These are phyloP conservation scores for Micrastur ruficollis DNA, from an alignment of 2,797 vertebrate genomes.

Conservation along the genomic window DNA sequence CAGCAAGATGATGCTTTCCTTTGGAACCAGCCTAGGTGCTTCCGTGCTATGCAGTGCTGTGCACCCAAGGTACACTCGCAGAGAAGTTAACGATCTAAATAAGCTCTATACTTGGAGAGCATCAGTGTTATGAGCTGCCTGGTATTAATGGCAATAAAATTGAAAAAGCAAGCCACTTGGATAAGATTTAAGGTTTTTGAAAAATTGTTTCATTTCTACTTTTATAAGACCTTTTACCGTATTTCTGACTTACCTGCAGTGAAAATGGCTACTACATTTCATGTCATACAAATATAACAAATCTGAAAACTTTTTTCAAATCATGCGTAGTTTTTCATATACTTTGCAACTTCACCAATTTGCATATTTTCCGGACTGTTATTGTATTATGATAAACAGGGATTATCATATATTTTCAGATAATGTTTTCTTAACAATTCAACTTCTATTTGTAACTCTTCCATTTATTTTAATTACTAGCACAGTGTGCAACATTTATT, in stretches of 20 bases:
- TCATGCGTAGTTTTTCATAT: constrained; percentile 41
- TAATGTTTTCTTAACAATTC: constrained; percentile 78
- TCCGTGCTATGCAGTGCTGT: neutral
- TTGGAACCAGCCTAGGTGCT: neutral
- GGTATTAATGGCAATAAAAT: neutral
- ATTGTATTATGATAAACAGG: constrained; percentile 74
- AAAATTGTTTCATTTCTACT: neutral
- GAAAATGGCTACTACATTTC: neutral
- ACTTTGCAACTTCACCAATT: constrained; percentile 68
- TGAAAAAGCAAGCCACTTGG: neutral
- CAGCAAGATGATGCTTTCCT: neutral
- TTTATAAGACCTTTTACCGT: neutral
- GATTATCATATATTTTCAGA: constrained; percentile 81
- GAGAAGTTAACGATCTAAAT: neutral
- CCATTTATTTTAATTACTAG: constrained; percentile 88
- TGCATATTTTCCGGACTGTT: constrained; percentile 68
- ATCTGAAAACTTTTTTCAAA: constrained; percentile 65
- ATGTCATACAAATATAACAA: neutral
- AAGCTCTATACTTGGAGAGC: neutral
- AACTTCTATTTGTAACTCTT: constrained; percentile 82
- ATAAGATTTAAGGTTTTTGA: neutral
- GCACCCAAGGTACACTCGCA: neutral
- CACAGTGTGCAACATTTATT: constrained; percentile 82
- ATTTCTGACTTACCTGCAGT: neutral
- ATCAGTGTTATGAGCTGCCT: neutral